Evolutionary conservation across 2,113 vertebrate species (phyloP), one percentile per base, ranked within the genome.

Genomic region (Clinocottus analis): DNA sequence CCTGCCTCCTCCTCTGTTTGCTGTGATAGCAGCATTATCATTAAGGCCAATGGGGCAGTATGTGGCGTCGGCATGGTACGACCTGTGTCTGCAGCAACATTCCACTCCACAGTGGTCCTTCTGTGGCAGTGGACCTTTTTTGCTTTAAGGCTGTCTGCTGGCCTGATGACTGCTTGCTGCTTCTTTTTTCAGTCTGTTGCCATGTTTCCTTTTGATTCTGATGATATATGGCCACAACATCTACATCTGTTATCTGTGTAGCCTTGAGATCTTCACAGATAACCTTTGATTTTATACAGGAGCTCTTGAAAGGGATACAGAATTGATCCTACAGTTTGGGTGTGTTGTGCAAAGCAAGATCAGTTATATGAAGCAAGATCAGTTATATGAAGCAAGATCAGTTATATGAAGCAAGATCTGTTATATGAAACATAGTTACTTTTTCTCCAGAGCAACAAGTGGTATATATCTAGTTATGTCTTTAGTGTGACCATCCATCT

Each of bases 1-100:
- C 58, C 58, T 87, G 62, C 87, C 31, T 82, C 75, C 66, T 75
- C 82, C 84, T 93, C 90, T 94, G 92, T 94, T 87, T 95, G 95
- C 93, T 93, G 94, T 95, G 94, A 33, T 27, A 43, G 41, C 35
- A 53, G n/a, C 23, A 60, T 25, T 12, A 47, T 56, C 55, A n/a
- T 14, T 61, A 29, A 63, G 17, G 16, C 35, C 13, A 12, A 2
- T 13, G n/a, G 33, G 55, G 12, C 45, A 68, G 11, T 25, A 17
- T 25, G 31, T 35, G 11, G 45, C 7, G 9, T 53, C 4, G 39
- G 49, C 66, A 33, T 33, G 12, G 1, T 5, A 23, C 39, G 7
- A 33, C 33, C 4, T 33, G 33, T 5, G 33, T 56, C 21, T 35
- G 35, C 14, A 58, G 27, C 16, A 49, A n/a, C 7, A 39, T 17